Conservation (phyloP, 2,888 invertebrate genomes). For the Minunthozetes semirufus region DNA sequence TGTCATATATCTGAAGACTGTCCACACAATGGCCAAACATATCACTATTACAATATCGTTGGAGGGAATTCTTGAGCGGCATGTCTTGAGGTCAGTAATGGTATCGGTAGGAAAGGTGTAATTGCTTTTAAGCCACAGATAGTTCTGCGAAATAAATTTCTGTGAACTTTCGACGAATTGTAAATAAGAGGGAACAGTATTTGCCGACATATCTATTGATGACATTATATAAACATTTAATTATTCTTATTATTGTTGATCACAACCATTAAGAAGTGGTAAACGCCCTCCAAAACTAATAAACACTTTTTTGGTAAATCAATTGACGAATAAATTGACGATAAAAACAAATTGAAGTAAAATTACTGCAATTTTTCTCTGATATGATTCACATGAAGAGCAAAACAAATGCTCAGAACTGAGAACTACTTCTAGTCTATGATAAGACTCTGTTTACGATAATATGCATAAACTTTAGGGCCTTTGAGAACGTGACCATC, state of each 20-base stretch:
- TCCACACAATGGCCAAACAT: neutral
- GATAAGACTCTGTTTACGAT: constrained; percentile 6
- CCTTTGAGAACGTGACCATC: neutral
- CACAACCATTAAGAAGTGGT: neutral
- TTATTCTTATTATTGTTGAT: too few relatives aligned
- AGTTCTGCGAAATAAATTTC: neutral
- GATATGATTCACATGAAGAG: neutral
- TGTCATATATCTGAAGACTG: neutral
- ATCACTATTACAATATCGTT: neutral
- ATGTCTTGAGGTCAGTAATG: neutral
- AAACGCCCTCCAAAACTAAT: neutral
- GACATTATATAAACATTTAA: neutral
- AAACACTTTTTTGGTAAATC: neutral
- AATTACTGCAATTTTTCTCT: neutral
- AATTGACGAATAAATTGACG: neutral
- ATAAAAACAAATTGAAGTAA: neutral
- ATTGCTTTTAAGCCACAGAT: neutral
- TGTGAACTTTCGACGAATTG: neutral
- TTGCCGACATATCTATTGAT: neutral
- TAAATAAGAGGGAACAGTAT: neutral
- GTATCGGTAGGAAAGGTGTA: constrained; percentile 2
- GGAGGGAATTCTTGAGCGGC: neutral
- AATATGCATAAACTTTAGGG: neutral
- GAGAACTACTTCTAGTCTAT: neutral
- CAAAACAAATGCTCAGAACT: neutral